phyloP scores from a whole-genome alignment of 2,113 vertebrate species.

The Eulemur macaco region DNA sequence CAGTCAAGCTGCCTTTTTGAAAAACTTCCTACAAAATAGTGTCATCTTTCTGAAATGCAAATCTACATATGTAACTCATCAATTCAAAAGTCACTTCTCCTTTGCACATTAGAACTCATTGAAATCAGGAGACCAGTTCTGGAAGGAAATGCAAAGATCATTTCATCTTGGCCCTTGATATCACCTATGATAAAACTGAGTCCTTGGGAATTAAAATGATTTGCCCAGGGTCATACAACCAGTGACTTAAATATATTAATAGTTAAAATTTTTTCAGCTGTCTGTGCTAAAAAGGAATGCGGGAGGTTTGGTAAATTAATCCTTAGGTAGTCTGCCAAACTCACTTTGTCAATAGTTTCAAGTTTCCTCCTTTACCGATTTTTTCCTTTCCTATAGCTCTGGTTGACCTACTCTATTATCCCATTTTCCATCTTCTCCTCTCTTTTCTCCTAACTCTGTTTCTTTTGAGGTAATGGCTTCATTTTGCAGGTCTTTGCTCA shows the following conservation, averaged over 20 bases:
- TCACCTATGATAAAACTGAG: not conserved
- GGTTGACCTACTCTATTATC: not conserved
- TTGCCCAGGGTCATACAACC: not conserved
- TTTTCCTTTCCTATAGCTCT: not conserved
- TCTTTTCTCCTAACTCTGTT: not conserved
- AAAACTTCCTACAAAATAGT: not conserved
- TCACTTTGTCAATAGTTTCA: not conserved
- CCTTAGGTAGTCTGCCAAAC: not conserved
- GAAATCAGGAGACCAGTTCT: not conserved
- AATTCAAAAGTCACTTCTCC: not conserved
- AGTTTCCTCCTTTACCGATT: not conserved
- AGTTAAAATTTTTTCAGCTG: not conserved
- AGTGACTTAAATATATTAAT: not conserved
- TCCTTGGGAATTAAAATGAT: not conserved
- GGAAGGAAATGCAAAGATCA: not conserved
- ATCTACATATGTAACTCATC: slow-evolving; percentile 5
- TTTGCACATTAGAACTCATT: not conserved
- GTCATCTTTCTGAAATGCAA: slow-evolving; percentile 9
- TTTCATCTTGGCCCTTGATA: not conserved
- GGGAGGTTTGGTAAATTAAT: not conserved
- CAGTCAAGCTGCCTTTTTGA: not conserved
- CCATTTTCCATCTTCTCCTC: not conserved
- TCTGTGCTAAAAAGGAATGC: not conserved
- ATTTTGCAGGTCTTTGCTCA: not conserved
- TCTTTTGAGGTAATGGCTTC: not conserved